phyloP scores from a whole-genome alignment of 2,888 invertebrate genomes.

The Toxonevra muliebris region DNA sequence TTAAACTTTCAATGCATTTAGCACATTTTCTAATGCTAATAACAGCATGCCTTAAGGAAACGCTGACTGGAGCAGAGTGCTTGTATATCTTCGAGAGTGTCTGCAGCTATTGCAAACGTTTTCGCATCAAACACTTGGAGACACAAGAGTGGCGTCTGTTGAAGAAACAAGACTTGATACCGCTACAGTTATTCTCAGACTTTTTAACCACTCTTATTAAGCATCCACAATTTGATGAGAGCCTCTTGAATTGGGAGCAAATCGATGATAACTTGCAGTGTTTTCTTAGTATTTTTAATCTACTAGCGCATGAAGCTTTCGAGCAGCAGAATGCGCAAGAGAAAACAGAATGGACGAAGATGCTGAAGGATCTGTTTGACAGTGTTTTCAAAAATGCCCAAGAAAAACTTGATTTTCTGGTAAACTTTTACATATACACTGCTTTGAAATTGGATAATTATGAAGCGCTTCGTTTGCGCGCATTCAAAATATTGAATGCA shows the following conservation, averaged over 20 bases:
- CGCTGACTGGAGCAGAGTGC: constrained; percentile 41
- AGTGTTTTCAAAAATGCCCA: constrained; percentile 64
- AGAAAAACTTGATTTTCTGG: constrained; percentile 69
- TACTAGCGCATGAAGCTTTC: constrained; percentile 44
- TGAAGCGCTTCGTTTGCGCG: constrained; percentile 67
- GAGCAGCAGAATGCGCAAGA: constrained; percentile 29
- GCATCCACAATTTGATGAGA: constrained; percentile 61
- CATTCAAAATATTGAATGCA: constrained; percentile 60
- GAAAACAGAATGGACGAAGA: constrained; percentile 48
- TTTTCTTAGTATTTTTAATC: constrained; percentile 49
- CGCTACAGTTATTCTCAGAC: constrained; percentile 69
- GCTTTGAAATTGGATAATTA: constrained; percentile 53
- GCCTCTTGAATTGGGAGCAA: constrained; percentile 45
- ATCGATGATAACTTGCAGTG: constrained; percentile 49
- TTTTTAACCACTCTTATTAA: constrained; percentile 67
- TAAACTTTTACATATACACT: constrained; percentile 67
- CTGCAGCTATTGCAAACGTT: constrained; percentile 38
- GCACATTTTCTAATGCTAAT: constrained; percentile 52
- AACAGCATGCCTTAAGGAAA: constrained; percentile 50
- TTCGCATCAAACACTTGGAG: constrained; percentile 41
- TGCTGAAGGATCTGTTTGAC: constrained; percentile 65
- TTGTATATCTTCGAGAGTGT: constrained; percentile 47
- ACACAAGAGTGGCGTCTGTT: constrained; percentile 55
- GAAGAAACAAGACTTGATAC: constrained; percentile 65
- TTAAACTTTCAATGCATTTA: constrained; percentile 47